Evolutionary conservation across 2,797 vertebrate genomes (phyloP).

Genomic region (Ara ararauna): DNA sequence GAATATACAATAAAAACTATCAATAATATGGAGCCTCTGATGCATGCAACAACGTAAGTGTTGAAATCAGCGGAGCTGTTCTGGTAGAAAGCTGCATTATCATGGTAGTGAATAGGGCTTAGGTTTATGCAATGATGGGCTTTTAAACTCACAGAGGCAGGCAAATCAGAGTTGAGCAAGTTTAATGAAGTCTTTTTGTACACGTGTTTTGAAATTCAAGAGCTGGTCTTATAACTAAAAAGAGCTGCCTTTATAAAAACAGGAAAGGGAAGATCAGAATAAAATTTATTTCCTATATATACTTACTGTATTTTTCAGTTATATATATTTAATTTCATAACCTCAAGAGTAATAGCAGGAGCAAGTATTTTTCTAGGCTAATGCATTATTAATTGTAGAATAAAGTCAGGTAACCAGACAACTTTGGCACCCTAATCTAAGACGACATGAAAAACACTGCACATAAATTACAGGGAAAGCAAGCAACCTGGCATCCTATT

Average conservation of each 20-base stretch:
- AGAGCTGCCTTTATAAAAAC: not conserved
- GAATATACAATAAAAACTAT: not conserved
- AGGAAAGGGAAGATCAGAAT: not conserved
- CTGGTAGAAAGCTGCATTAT: not conserved
- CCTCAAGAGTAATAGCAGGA: slow-evolving; percentile 12
- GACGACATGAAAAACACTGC: slow-evolving; percentile 18
- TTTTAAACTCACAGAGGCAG: not conserved
- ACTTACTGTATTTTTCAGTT: not conserved
- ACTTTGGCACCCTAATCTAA: slow-evolving; percentile 50
- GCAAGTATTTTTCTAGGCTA: slow-evolving; percentile 61
- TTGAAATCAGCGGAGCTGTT: not conserved
- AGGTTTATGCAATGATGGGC: not conserved
- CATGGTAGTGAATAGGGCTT: not conserved
- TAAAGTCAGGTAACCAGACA: slow-evolving; percentile 45
- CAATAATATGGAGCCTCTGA: not conserved
- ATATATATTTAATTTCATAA: slow-evolving; percentile 52
- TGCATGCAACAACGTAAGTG: not conserved
- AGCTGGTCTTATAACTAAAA: not conserved
- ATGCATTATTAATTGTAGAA: slow-evolving; percentile 52
- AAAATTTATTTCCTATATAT: not conserved
- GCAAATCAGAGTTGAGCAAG: not conserved
- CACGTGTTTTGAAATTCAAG: not conserved
- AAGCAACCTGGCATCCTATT: slow-evolving; percentile 48
- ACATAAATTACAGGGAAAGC: slow-evolving; percentile 52
- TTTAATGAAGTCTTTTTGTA: not conserved